phyloP scores from a whole-genome alignment of 2,797 vertebrate genomes.

The Cynopterus sphinx region DNA sequence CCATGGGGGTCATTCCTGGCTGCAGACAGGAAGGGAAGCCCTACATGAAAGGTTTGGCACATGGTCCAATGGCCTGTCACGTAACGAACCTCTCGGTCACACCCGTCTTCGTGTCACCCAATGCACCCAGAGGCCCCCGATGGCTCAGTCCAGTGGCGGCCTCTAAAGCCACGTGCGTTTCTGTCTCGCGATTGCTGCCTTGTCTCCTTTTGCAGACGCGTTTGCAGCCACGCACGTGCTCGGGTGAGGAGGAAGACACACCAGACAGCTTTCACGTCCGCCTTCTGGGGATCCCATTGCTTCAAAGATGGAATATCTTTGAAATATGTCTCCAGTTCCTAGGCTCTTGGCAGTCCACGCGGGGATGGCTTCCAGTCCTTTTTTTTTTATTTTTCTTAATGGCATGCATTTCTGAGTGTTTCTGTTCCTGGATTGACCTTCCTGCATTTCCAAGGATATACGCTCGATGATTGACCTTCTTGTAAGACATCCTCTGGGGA shows the following conservation, averaged over 20 bases:
- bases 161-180: accelerated
- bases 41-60: accelerated
- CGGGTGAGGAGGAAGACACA: not conserved
- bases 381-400: not conserved
- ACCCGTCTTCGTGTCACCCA: accelerated
- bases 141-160: no score
- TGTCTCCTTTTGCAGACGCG: not conserved
- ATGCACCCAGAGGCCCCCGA: no score
- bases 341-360: not conserved
- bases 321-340: not conserved
- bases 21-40: not conserved
- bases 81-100: accelerated
- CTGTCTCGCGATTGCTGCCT: not conserved
- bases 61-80: not conserved
- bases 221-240: not conserved
- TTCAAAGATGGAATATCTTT: not conserved
- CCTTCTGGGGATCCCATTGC: not conserved
- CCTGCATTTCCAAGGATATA: not conserved
- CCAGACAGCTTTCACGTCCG: no score
- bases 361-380: not conserved
- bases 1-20: not conserved
- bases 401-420: not conserved
- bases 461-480: not conserved
- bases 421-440: not conserved
- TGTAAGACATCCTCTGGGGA: not conserved